These are phyloP conservation scores for Rhaphigaster nebulosa DNA, from an alignment of 2,888 invertebrate species.

Conservation along the genomic window DNA sequence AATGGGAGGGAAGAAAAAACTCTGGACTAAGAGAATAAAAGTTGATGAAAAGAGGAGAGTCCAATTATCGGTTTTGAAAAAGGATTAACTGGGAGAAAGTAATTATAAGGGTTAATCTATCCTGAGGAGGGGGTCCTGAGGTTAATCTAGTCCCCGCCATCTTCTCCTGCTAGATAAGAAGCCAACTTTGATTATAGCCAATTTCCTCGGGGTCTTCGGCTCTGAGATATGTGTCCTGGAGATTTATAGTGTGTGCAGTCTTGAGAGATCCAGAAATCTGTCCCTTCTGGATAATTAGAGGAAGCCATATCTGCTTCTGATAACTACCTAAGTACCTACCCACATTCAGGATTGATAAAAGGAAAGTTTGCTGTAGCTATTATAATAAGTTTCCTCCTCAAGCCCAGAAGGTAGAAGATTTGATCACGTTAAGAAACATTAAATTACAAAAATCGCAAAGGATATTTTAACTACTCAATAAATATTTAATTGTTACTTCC, in stretches of 20 bases:
- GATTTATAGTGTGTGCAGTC: not conserved
- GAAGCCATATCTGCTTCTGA: not conserved
- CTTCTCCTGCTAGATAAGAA: not conserved
- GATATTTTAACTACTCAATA: too few species aligned
- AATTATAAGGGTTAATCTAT: constrained; percentile 40
- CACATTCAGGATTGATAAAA: not conserved
- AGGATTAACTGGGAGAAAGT: constrained; percentile 42
- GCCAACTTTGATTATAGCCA: constrained; percentile 26
- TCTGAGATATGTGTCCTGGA: not conserved
- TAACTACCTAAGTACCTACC: not conserved
- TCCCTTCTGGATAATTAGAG: not conserved
- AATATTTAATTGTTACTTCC: too few species aligned
- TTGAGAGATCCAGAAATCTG: not conserved
- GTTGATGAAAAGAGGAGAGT: constrained; percentile 36
- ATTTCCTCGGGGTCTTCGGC: not conserved
- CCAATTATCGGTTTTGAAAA: constrained; percentile 42
- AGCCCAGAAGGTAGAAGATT: not conserved
- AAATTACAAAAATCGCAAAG: not conserved
- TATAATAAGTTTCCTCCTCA: not conserved
- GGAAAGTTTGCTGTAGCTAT: not conserved
- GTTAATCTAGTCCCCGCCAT: not conserved
- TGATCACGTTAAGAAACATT: not conserved
- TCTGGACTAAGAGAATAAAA: not conserved
- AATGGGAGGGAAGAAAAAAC: not conserved
- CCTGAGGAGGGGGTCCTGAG: not conserved